A percentile compares a stretch with the other conserved stretches of the same genome.
These are phyloP conservation scores for Clarias gariepinus DNA, from an alignment of 2,113 vertebrate species.

Conservation along the genomic window DNA sequence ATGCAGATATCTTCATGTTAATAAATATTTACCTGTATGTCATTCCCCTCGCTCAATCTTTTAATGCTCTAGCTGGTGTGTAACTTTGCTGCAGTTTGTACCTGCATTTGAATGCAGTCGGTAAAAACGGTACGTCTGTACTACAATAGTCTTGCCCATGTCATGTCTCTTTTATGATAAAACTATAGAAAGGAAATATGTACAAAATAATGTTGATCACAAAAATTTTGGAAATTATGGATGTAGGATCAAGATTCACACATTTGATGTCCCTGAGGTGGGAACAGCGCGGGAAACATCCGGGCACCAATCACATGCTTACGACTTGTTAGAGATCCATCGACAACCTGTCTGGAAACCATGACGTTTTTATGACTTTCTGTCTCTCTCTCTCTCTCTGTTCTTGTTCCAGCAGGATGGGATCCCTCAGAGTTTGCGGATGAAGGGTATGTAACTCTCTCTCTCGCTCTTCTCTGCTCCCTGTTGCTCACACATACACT, in stretches of 20 bases:
- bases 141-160: no score
- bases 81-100: no score
- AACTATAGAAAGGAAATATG: neutral
- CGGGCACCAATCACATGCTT: neutral
- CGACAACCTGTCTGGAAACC: constrained; percentile 20
- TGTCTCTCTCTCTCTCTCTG: constrained; percentile 47
- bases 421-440: constrained; percentile 66
- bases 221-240: neutral
- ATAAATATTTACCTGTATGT: no score
- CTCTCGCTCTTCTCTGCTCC: neutral
- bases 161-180: neutral
- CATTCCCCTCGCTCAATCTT: no score
- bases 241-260: neutral
- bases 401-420: constrained; percentile 68
- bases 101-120: no score
- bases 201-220: constrained; percentile 12
- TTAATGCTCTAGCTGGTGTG: no score
- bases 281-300: neutral
- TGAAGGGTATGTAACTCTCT: constrained; percentile 69
- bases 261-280: neutral
- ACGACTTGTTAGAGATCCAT: constrained; percentile 17
- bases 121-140: no score
- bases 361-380: constrained; percentile 39
- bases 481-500: neutral
- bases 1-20: no score